Conservation (phyloP, 2,888 invertebrate genomes). For the Buathra laborator region DNA sequence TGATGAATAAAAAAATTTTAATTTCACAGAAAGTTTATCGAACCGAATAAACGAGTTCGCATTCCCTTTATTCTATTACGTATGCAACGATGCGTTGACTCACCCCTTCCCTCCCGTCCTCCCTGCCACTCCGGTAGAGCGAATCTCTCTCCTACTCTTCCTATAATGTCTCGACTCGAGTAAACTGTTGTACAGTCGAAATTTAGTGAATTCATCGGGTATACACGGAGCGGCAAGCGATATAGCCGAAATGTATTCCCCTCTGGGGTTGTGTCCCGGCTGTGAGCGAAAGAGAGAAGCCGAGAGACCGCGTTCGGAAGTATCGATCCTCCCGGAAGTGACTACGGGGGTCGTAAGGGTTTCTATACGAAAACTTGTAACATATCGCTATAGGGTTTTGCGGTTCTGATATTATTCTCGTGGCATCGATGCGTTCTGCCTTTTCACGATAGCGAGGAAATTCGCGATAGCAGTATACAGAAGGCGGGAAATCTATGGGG, state of each 20-base stretch:
- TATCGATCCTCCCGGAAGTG: slow-evolving; percentile 65
- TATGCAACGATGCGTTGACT: slow-evolving; percentile 26
- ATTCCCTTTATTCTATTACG: slow-evolving; percentile 14
- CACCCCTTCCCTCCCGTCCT: background rate
- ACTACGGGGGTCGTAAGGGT: slow-evolving; percentile 22
- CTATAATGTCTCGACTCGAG: slow-evolving; percentile 39
- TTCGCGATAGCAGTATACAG: background rate
- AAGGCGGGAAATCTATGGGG: background rate
- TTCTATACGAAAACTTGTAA: slow-evolving; percentile 45
- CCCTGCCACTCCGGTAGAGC: background rate
- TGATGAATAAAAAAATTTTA: background rate
- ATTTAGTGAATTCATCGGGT: slow-evolving; percentile 1
- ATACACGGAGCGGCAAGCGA: slow-evolving; percentile 5
- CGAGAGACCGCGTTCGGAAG: slow-evolving; percentile 49
- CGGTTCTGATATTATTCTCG: background rate
- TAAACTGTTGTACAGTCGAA: slow-evolving; percentile 6
- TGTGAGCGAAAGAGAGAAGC: background rate
- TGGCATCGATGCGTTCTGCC: background rate
- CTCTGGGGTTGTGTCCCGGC: slow-evolving; percentile 40
- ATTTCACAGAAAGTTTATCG: slow-evolving; percentile 9
- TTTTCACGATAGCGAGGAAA: background rate
- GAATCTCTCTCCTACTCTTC: slow-evolving; percentile 33
- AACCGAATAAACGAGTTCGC: slow-evolving; percentile 2
- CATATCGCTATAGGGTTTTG: slow-evolving; percentile 12
- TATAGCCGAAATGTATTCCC: slow-evolving; percentile 31